Evolutionary conservation across 2,888 invertebrate species (phyloP), one percentile per base, ranked within the genome.

Genomic region (Agrotis puta): DNA sequence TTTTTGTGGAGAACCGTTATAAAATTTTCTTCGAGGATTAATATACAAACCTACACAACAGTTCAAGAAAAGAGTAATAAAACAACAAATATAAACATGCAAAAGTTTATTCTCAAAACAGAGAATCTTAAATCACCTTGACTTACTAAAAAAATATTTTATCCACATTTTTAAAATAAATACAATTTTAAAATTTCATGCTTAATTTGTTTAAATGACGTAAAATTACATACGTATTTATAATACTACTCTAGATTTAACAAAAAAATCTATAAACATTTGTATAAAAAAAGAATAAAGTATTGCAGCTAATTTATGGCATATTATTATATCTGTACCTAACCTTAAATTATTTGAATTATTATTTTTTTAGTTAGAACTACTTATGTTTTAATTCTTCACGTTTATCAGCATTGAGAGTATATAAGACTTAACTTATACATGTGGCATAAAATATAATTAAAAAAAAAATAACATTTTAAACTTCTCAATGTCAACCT

Each of bases 291-390:
- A 80, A 87, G 84, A 79, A 87, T 88, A 88, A 86, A 87, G 88
- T 91, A 93, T 94, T 94, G 92, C 93, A 93, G 84, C 90, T 92
- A 92, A 91, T 91, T 92, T 95, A 95, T 95, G 95, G 95, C 95
- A 94, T 93, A 91, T 89, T 91, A 92, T 90, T 82, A 73, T 58
- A 77, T 76, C 59, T 77, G 72, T 81, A 81, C 53, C 62, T 79
- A 73, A 58, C 6, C 11, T 70, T 72, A 72, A 24, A 62, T 22
- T 47, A 43, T 39, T 61, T 57, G 59, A 74, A 11, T 33, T 39
- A 47, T 13, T 47, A 1, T 4, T 13, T 57, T 51, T 67, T 79
- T 65, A 75, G 70, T 61, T 43, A 51, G 43, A 67, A 39, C 33
- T 53, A 67, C 67, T 71, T 79, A 76, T 14, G 3, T 24, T 70